These are phyloP conservation scores for Fregetta grallaria DNA, from an alignment of 2,113 vertebrate species.

Conservation along the genomic window DNA sequence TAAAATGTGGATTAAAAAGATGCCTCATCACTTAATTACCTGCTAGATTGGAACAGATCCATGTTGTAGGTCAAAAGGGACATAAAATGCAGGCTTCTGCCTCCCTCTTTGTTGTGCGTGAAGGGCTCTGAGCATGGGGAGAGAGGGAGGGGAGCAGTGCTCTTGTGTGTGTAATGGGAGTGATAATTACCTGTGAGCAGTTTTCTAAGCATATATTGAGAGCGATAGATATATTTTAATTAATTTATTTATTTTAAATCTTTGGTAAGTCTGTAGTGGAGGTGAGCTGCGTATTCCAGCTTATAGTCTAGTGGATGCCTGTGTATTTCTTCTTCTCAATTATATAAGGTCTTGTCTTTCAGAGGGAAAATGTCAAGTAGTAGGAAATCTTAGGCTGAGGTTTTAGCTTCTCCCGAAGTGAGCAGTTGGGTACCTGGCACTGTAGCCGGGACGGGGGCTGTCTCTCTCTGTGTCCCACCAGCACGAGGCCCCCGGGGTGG, in stretches of 20 bases:
- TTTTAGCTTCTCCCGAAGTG: not conserved
- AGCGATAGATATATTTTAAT: not conserved
- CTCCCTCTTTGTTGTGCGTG: constrained; percentile 48
- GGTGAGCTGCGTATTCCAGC: not conserved
- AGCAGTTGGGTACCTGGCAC: not conserved
- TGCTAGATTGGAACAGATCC: constrained; percentile 70
- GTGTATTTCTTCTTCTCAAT: not conserved
- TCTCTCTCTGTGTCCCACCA: not conserved
- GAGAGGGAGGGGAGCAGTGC: not conserved
- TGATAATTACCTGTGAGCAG: constrained; percentile 28
- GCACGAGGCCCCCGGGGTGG: not conserved
- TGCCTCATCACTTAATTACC: constrained; percentile 71
- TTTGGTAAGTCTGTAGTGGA: not conserved
- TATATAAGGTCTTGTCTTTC: not conserved
- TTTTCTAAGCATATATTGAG: not conserved
- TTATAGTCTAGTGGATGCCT: not conserved
- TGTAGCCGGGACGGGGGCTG: not conserved
- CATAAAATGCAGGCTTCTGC: constrained; percentile 60
- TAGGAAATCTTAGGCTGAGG: not conserved
- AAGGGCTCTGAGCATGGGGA: not conserved
- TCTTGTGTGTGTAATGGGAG: not conserved
- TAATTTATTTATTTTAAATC: not conserved
- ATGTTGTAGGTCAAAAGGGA: constrained; percentile 69
- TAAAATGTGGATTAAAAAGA: constrained; percentile 71
- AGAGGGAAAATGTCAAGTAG: not conserved